Base-by-base conservation (phyloP, 2,113 vertebrate species). In the Myotis brandtii region DNA sequence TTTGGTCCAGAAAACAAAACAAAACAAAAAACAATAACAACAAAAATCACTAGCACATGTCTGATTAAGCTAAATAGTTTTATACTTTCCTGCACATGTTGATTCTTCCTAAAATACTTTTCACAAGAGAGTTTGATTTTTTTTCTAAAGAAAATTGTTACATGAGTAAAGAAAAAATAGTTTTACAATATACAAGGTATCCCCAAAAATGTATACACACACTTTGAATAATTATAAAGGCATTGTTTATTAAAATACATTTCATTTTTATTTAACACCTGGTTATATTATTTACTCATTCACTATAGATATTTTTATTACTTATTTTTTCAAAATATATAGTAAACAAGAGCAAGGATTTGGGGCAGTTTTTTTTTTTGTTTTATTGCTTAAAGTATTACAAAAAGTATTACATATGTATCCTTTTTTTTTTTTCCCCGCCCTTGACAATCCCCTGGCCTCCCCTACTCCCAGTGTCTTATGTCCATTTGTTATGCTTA, bases 11-110 rank as follows among this genome's bases (percentile, higher is more conserved):
- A 30, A 59, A 54, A 83, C n/a, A 80, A 67, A 17, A 40, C 64
- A 30, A 66, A 95, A 5, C 5, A 75, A 30, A 66, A 30, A 64
- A 30, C 25, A 95, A 5, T 3, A 46, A 85, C 25, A 83, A 62
- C 6, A 46, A 32, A 62, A 91, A 52, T 88, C 3, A n/a, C 27
- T 50, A 54, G 20, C 18, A 82, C 69, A 62, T 62, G 21, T 64
- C 62, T 92, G 10, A 69, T 48, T 87, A 86, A 96, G 82, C 14
- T 82, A 54, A 96, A 54, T 18, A 59, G 3, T 50, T 46, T 80
- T 90, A 37, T 79, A 50, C 83, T 80, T 82, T 30, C 21, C 48
- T 6, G 80, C 17, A 52, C 8, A 43, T 27, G 66, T 66, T 85
- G 23, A 70, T 90, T 77, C 16, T 40, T 87, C 11, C 34, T 77